phyloP scores from a whole-genome alignment of 2,888 invertebrate genomes.

The Candidula unifasciata region DNA sequence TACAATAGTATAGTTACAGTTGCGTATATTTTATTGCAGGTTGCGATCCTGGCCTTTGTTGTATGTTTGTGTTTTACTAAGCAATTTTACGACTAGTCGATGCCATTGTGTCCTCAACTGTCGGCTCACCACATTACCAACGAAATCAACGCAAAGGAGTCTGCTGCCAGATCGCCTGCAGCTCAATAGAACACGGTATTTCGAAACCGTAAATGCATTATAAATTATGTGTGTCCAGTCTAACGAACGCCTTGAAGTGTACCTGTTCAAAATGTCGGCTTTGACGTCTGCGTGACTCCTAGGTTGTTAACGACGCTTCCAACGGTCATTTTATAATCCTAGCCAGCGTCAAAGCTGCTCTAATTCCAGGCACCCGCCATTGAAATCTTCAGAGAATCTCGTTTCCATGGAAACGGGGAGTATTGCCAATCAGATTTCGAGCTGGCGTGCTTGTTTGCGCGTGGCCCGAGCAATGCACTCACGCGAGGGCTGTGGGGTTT shows the following conservation, averaged over 20 bases:
- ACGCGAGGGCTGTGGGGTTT: conserved; percentile 38
- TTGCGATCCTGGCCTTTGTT: no score
- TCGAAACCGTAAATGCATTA: no score
- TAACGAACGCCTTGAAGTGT: not conserved
- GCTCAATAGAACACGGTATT: no score
- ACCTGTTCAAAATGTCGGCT: not conserved
- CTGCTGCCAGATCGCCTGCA: no score
- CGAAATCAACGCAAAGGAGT: no score
- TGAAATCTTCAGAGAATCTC: conserved; percentile 41
- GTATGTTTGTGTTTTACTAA: no score
- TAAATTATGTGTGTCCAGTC: no score
- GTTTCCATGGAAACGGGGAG: conserved; percentile 38
- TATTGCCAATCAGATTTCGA: conserved; percentile 45
- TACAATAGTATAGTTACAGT: no score
- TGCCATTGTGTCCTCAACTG: no score
- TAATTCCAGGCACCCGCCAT: conserved; percentile 32
- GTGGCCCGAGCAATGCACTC: conserved; percentile 37
- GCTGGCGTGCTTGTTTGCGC: conserved; percentile 46
- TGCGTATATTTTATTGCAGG: no score
- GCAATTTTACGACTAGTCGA: no score
- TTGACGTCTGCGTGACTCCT: not conserved
- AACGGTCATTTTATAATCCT: conserved; percentile 1
- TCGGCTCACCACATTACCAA: no score
- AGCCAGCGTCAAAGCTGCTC: conserved; percentile 7
- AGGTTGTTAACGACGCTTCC: conserved; percentile 2